A percentile compares a stretch with the other conserved stretches of the same genome.
Conservation (phyloP, 2,113 vertebrate species). For the Indicator maculatus region DNA sequence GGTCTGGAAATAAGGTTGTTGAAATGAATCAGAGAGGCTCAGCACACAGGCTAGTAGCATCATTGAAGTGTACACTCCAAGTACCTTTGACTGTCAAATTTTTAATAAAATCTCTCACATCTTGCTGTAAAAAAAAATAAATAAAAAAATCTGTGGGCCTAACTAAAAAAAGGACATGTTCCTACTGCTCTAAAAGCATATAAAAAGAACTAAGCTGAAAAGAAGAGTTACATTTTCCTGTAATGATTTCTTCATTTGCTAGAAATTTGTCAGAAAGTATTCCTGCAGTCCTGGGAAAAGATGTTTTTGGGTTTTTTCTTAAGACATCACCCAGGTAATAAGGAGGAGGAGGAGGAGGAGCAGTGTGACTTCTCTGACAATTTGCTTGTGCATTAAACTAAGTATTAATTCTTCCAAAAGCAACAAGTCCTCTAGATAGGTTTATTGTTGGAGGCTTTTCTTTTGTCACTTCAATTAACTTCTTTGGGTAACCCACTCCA, state of each 20-base stretch:
- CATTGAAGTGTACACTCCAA: background rate
- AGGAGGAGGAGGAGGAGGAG: background rate
- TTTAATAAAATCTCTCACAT: background rate
- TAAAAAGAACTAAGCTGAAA: background rate
- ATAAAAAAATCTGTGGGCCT: background rate
- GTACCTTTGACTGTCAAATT: background rate
- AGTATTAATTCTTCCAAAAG: background rate
- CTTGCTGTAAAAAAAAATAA: background rate
- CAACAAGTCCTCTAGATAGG: background rate
- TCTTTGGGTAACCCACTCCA: slow-evolving; percentile 44
- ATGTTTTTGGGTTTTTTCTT: background rate
- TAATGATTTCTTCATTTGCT: background rate
- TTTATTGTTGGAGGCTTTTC: slow-evolving; percentile 25
- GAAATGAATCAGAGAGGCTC: background rate
- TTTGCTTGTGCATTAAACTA: background rate
- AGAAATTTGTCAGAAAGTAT: background rate
- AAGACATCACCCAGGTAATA: background rate
- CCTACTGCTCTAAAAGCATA: background rate
- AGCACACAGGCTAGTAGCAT: background rate
- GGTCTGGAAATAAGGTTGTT: background rate
- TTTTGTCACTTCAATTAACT: slow-evolving; percentile 56
- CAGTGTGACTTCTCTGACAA: background rate
- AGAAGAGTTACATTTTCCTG: background rate
- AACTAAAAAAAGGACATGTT: background rate
- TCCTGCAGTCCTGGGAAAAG: background rate